These are phyloP conservation scores for Eulemur macaco DNA, from an alignment of 2,113 vertebrate species.

Conservation along the genomic window DNA sequence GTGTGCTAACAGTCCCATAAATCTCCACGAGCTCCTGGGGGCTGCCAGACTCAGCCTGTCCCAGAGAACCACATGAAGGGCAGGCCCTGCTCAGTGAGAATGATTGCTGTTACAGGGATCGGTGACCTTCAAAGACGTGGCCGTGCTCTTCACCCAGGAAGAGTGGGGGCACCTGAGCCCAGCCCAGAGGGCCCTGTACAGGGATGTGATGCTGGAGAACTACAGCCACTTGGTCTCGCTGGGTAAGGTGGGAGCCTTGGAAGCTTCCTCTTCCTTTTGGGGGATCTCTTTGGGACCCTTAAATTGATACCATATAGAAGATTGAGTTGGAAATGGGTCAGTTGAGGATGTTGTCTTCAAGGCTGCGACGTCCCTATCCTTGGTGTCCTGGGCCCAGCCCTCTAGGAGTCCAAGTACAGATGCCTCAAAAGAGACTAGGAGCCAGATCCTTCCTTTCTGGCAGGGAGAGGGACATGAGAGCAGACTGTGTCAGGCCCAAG, in stretches of 20 bases:
- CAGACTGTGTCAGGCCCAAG: background rate
- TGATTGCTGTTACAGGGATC: constrained; percentile 60
- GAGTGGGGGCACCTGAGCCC: constrained; percentile 66
- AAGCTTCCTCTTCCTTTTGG: background rate
- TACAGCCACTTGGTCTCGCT: constrained; percentile 61
- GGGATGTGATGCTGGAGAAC: constrained; percentile 73
- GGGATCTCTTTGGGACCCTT: background rate
- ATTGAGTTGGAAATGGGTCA: background rate
- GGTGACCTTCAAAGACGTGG: constrained; percentile 72
- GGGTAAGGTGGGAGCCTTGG: constrained; percentile 18
- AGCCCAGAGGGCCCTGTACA: constrained; percentile 60
- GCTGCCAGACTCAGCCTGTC: background rate
- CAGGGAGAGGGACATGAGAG: background rate
- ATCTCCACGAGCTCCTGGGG: background rate
- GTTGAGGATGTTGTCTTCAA: background rate
- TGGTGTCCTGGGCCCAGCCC: background rate
- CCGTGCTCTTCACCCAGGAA: constrained; percentile 69
- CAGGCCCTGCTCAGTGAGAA: background rate
- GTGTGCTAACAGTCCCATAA: background rate
- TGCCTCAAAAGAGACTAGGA: background rate
- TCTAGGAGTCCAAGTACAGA: background rate
- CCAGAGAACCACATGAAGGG: background rate
- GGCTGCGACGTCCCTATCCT: background rate
- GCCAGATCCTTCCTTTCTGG: background rate
- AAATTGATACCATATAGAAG: background rate